Conservation (phyloP, 2,797 vertebrate species). For the Channa striata region DNA sequence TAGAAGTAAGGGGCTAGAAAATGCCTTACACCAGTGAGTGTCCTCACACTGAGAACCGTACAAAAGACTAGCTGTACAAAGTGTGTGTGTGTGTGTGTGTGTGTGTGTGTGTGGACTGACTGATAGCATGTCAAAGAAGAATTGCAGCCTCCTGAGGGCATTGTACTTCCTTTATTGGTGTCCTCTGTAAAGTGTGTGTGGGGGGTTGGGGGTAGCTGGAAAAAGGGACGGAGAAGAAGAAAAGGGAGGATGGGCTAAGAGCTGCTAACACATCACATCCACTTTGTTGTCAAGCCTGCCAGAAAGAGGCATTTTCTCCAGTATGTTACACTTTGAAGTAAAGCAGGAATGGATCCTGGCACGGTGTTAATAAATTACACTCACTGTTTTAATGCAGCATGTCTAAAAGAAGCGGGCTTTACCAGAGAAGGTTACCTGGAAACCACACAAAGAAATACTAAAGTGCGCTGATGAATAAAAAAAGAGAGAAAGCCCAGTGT, state of each 20-base stretch:
- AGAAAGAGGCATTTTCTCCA: neutral
- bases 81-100: slow-evolving; percentile 7
- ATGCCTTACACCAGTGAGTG: too few species aligned
- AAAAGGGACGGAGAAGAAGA: slow-evolving; percentile 21
- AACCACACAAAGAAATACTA: too few species aligned
- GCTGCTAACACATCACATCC: slow-evolving; percentile 43
- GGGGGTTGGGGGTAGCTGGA: slow-evolving; percentile 27
- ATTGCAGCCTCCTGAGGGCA: slow-evolving; percentile 50
- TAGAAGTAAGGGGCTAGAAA: too few species aligned
- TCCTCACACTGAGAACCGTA: too few species aligned
- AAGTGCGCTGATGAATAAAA: neutral
- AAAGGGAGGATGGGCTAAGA: slow-evolving; percentile 49
- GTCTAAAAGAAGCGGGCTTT: neutral
- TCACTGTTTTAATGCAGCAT: neutral
- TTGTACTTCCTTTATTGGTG: slow-evolving; percentile 47
- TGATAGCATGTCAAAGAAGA: slow-evolving; percentile 56
- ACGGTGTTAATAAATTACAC: neutral
- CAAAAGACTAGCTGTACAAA: too few species aligned
- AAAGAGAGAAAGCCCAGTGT: neutral
- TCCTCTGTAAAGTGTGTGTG: slow-evolving; percentile 45
- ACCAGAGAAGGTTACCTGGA: neutral
- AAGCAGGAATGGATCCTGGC: neutral
- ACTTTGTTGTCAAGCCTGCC: slow-evolving; percentile 4
- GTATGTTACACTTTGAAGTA: neutral
- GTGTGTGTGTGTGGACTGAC: slow-evolving; percentile 31